These are phyloP conservation scores for Macropodus opercularis DNA, from an alignment of 2,797 vertebrate genomes.

Conservation along the genomic window DNA sequence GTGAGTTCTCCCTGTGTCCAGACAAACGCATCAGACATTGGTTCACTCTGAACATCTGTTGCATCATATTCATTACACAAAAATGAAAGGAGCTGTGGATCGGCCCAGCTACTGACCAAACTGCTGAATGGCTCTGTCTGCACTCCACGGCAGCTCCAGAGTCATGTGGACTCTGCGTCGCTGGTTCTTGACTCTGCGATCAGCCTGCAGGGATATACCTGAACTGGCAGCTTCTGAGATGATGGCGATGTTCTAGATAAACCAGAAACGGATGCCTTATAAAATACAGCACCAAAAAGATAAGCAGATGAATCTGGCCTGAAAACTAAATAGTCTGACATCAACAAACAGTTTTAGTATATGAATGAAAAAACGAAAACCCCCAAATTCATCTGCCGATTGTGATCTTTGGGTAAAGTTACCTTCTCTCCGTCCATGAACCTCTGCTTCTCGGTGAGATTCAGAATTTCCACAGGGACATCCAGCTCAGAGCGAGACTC, in stretches of 20 bases:
- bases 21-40: background rate
- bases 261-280: background rate
- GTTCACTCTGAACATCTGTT: too few relatives aligned
- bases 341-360: background rate
- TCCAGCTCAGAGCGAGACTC: slow-evolving; percentile 96
- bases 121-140: slow-evolving; percentile 96
- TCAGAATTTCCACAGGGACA: slow-evolving; percentile 97
- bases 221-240: slow-evolving; percentile 99
- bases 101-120: slow-evolving; percentile 84
- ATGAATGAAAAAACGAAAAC: background rate
- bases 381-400: background rate
- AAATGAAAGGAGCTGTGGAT: too few relatives aligned
- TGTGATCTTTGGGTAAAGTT: background rate
- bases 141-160: slow-evolving; percentile 96
- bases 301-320: background rate
- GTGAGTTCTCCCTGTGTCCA: slow-evolving; percentile 90
- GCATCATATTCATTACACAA: background rate
- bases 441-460: slow-evolving; percentile 97
- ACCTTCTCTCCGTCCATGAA: slow-evolving; percentile 99
- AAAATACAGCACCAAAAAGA: background rate
- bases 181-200: slow-evolving; percentile 96
- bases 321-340: background rate
- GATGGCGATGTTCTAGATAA: slow-evolving; percentile 93
- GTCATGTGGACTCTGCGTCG: slow-evolving; percentile 97
- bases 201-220: slow-evolving; percentile 96